phyloP scores from a whole-genome alignment of 1,140 invertebrate genomes.

The Drosophila ananassae region DNA sequence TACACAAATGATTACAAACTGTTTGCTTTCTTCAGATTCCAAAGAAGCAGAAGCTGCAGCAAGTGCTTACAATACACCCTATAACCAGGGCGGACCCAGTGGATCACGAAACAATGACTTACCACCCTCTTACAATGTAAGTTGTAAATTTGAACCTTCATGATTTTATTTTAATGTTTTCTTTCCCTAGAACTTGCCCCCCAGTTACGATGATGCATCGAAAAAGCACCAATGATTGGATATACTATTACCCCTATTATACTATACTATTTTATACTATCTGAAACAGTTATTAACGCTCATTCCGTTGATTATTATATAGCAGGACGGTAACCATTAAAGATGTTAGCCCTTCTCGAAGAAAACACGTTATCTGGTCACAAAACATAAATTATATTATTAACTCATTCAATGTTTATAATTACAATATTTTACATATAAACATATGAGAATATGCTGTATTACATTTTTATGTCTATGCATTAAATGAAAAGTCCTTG shows the following conservation, averaged over 20 bases:
- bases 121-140: conserved; percentile 93
- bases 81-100: conserved; percentile 72
- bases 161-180: background rate
- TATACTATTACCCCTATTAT: conserved; percentile 11
- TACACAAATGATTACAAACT: background rate
- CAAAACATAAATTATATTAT: conserved; percentile 14
- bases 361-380: conserved; percentile 16
- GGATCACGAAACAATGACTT: conserved; percentile 89
- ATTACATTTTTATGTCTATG: background rate
- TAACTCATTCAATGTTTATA: conserved; percentile 7
- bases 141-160: conserved; percentile 47
- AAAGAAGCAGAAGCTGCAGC: conserved; percentile 94
- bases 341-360: background rate
- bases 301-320: conserved; percentile 2
- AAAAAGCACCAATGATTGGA: conserved; percentile 85
- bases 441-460: conserved; percentile 6
- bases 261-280: background rate
- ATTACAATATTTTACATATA: conserved; percentile 9
- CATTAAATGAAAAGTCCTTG: conserved; percentile 2
- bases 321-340: background rate
- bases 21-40: conserved; percentile 86
- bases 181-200: conserved; percentile 88
- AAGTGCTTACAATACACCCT: conserved; percentile 90
- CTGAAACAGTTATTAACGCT: conserved; percentile 18
- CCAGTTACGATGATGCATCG: conserved; percentile 88